Conservation (phyloP, 2,888 invertebrate species). For the Leptopilina syphax region DNA sequence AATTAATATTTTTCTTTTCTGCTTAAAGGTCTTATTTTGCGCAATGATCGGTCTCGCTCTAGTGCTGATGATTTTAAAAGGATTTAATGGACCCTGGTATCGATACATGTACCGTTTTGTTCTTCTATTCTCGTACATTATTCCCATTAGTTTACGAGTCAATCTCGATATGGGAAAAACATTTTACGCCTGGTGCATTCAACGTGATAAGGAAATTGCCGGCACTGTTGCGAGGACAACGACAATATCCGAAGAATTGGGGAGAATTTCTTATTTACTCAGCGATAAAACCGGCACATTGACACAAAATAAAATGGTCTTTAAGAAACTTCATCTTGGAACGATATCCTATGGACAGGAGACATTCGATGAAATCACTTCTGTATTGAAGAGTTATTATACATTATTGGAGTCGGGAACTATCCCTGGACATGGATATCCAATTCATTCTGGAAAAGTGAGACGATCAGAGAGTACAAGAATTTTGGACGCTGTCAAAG, state of each 20-base stretch:
- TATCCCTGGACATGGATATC: conserved; percentile 61
- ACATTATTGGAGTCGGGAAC: conserved; percentile 60
- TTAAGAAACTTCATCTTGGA: conserved; percentile 96
- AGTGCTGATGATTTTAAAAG: conserved; percentile 97
- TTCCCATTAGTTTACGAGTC: conserved; percentile 98
- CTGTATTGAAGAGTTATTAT: conserved; percentile 68
- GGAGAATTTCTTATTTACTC: conserved; percentile 96
- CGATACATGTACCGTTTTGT: conserved; percentile 97
- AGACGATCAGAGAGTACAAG: conserved; percentile 85
- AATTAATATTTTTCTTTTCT: too few relatives aligned
- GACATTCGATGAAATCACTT: conserved; percentile 87
- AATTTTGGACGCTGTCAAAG: conserved; percentile 93
- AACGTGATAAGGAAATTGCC: conserved; percentile 93
- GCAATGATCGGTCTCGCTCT: conserved; percentile 94
- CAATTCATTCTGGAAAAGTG: conserved; percentile 76
- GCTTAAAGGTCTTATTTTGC: conserved; percentile 91
- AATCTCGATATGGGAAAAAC: conserved; percentile 99
- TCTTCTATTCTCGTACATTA: conserved; percentile 98
- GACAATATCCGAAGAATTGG: conserved; percentile 98
- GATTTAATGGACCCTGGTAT: conserved; percentile 97
- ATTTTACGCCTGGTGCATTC: conserved; percentile 98
- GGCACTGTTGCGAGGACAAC: conserved; percentile 98
- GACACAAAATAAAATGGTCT: conserved; percentile 99
- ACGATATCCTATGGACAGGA: conserved; percentile 93
- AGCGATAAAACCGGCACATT: conserved; percentile 99